Evolutionary conservation across 1,140 invertebrate species (phyloP), one percentile per base, ranked within the genome.

Genomic region (Capitella teleta): DNA sequence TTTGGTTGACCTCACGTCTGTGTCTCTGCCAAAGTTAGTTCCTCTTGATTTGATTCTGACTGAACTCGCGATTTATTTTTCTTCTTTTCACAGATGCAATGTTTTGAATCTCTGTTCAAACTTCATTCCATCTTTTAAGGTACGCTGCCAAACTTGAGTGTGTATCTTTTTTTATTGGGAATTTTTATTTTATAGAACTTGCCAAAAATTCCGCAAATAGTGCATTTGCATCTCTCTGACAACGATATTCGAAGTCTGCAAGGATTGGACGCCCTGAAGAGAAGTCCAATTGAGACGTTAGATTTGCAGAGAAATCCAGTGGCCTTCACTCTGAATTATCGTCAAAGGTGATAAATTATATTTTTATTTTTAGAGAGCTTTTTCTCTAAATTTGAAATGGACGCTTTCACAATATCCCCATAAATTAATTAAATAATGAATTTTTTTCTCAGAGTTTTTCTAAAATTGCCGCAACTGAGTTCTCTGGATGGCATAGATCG

Each of bases 301-400:
- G 28, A 24, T 45, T 26, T 45, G 43, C 23, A 19, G 21, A 28
- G 43, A 45, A 45, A 45, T 26, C 43, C 43, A 8, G 43, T 45
- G 8, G 26, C 26, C 18, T 45, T 45, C 43, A 45, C 43, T 3
- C 43, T 45, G 21, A 45, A 45, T 16, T 45, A 45, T 26, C 23
- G 43, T 8, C 43, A 45, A 26, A 45, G 28, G 43, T 45, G n/a
- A n/a, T n/a, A n/a, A n/a, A n/a, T n/a, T n/a, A n/a, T n/a, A n/a
- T n/a, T n/a, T n/a, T n/a, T n/a, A n/a, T n/a, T n/a, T n/a, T n/a
- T n/a, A n/a, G n/a, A n/a, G n/a, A n/a, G n/a, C n/a, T n/a, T n/a
- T n/a, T n/a, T n/a, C n/a, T n/a, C n/a, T n/a, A n/a, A n/a, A n/a
- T n/a, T n/a, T n/a, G n/a, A n/a, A n/a, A n/a, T n/a, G n/a, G n/a